These are phyloP conservation scores for Keiferia lycopersicella DNA, from an alignment of 2,888 invertebrate species.

Conservation along the genomic window DNA sequence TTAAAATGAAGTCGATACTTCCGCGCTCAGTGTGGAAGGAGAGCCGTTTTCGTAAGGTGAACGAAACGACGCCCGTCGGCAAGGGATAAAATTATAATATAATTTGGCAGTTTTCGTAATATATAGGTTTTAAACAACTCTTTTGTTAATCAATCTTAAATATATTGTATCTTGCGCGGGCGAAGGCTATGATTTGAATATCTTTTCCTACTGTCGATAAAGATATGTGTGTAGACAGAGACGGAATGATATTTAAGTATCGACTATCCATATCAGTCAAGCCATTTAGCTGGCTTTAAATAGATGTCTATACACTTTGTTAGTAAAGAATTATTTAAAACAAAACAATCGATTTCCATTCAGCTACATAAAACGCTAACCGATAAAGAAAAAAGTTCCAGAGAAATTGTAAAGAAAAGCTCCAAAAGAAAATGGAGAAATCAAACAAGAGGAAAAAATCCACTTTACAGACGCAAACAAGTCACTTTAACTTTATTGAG, in stretches of 20 bases:
- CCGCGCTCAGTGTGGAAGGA: conserved; percentile 62
- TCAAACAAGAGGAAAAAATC: conserved; percentile 75
- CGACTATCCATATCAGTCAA: too few species aligned
- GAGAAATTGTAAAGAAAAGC: conserved; percentile 2
- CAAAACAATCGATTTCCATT: background rate
- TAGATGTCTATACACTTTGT: too few species aligned
- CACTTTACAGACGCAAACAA: conserved; percentile 81
- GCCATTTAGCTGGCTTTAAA: too few species aligned
- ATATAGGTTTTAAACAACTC: conserved; percentile 64
- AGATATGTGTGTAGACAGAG: too few species aligned
- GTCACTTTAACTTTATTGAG: conserved; percentile 82
- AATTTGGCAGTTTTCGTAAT: conserved; percentile 66
- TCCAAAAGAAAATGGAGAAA: conserved; percentile 64
- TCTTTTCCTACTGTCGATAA: too few species aligned
- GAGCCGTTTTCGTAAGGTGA: conserved; percentile 67
- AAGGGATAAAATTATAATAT: conserved; percentile 76
- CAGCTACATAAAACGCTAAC: background rate
- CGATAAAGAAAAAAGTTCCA: conserved; percentile 18
- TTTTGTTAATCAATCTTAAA: background rate
- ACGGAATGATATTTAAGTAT: background rate
- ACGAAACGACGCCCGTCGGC: conserved; percentile 49
- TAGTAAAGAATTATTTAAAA: too few species aligned
- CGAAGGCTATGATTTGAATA: too few species aligned
- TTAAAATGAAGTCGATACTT: conserved; percentile 81
- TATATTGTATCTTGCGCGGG: background rate